phyloP scores from a whole-genome alignment of 2,797 vertebrate species.

The Chaunax sp. region DNA sequence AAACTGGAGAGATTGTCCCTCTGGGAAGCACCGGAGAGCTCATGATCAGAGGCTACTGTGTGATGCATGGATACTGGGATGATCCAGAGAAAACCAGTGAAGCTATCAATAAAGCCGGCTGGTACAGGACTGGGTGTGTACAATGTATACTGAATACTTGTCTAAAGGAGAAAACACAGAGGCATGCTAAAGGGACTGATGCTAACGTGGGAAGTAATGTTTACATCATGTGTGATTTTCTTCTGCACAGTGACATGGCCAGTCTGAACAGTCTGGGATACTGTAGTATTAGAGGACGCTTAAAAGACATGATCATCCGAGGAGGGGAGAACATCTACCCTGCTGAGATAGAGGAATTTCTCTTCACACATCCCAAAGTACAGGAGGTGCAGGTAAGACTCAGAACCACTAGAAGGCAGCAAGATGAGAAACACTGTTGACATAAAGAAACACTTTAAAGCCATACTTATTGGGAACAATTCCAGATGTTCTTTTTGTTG shows the following conservation, averaged over 20 bases:
- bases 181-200: no score
- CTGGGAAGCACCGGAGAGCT: constrained; percentile 87
- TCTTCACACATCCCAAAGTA: constrained; percentile 88
- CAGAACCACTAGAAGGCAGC: constrained; percentile 75
- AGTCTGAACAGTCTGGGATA: constrained; percentile 87
- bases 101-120: constrained; percentile 78
- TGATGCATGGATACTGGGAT: constrained; percentile 92
- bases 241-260: constrained; percentile 84
- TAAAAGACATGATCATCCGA: constrained; percentile 93
- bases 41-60: constrained; percentile 87
- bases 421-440: not conserved
- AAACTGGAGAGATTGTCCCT: constrained; percentile 74
- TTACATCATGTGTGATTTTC: not conserved
- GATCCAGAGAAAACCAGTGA: constrained; percentile 85
- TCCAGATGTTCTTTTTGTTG: not conserved
- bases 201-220: not conserved
- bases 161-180: not conserved
- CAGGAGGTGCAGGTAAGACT: constrained; percentile 89
- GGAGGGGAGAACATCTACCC: constrained; percentile 95
- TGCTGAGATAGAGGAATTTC: constrained; percentile 88
- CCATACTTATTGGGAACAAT: not conserved
- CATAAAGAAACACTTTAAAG: not conserved
- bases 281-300: constrained; percentile 89
- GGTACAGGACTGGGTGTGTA: constrained; percentile 92
- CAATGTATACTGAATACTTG: not conserved